These are phyloP conservation scores for Carapus acus DNA, from an alignment of 2,797 vertebrate genomes.

Conservation along the genomic window DNA sequence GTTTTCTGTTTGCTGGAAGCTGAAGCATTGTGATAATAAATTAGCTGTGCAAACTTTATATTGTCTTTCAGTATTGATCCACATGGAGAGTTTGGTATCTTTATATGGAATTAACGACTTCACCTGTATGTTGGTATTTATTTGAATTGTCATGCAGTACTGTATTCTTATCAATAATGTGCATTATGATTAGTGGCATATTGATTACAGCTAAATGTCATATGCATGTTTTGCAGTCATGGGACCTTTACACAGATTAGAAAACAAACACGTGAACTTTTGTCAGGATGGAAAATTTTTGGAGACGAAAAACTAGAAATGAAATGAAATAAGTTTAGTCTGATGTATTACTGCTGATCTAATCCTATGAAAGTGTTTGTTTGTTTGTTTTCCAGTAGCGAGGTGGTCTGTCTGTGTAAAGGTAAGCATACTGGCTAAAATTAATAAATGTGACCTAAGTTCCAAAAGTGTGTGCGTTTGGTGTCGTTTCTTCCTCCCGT, in stretches of 20 bases:
- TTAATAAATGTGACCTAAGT: slow-evolving; percentile 87
- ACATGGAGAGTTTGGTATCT: slow-evolving; percentile 89
- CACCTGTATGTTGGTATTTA: slow-evolving; percentile 96
- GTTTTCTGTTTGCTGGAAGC: slow-evolving; percentile 99
- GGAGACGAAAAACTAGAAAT: slow-evolving; percentile 31
- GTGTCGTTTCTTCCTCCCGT: slow-evolving; percentile 39
- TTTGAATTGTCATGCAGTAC: slow-evolving; percentile 95
- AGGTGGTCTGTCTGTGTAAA: slow-evolving; percentile 80
- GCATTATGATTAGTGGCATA: slow-evolving; percentile 91
- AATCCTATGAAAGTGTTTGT: slow-evolving; percentile 70
- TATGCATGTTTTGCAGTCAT: slow-evolving; percentile 93
- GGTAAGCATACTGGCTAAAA: slow-evolving; percentile 84
- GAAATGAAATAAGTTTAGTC: slow-evolving; percentile 54
- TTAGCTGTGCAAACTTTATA: slow-evolving; percentile 86
- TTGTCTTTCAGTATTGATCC: slow-evolving; percentile 95
- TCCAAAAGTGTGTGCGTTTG: slow-evolving; percentile 29
- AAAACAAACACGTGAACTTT: slow-evolving; percentile 72
- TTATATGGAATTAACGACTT: slow-evolving; percentile 85
- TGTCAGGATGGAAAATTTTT: slow-evolving; percentile 36
- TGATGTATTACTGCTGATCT: slow-evolving; percentile 70
- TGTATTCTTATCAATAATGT: slow-evolving; percentile 91
- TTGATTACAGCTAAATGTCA: slow-evolving; percentile 87
- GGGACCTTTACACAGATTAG: slow-evolving; percentile 88
- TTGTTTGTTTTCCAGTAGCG: slow-evolving; percentile 76
- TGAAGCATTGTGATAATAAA: slow-evolving; percentile 79